Conservation (phyloP, 2,888 invertebrate genomes). For the Machimus atricapillus region DNA sequence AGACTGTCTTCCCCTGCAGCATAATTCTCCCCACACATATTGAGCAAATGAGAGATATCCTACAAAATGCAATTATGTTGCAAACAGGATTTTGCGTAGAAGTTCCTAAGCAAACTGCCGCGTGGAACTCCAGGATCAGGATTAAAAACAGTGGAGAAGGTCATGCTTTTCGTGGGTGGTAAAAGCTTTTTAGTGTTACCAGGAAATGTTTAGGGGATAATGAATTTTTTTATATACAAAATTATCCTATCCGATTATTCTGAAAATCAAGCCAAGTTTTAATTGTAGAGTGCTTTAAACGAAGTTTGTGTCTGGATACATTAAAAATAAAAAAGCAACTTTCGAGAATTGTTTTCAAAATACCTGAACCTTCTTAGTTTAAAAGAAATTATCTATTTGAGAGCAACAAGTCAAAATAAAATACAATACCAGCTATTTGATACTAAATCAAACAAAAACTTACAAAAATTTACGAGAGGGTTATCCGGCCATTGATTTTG, state of each 20-base stretch:
- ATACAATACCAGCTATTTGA: no score
- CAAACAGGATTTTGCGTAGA: conserved; percentile 9
- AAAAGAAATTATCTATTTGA: no score
- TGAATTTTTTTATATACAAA: background rate
- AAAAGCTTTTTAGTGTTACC: background rate
- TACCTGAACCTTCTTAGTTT: no score
- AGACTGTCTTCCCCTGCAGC: background rate
- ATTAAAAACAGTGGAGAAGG: background rate
- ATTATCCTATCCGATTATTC: background rate
- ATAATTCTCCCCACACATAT: background rate
- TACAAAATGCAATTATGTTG: background rate
- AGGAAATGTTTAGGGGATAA: background rate
- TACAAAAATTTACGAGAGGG: no score
- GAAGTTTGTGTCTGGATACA: no score
- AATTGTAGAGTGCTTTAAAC: no score
- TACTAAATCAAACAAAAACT: no score
- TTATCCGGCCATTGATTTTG: no score
- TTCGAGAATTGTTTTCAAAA: no score
- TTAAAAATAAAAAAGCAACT: no score
- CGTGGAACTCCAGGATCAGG: background rate
- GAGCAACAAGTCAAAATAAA: no score
- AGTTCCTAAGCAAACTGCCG: background rate
- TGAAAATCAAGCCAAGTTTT: background rate
- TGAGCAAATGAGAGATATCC: background rate
- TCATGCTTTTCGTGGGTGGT: background rate